phyloP scores from a whole-genome alignment of 23 tunicate genomes.

The Styela plicata region DNA sequence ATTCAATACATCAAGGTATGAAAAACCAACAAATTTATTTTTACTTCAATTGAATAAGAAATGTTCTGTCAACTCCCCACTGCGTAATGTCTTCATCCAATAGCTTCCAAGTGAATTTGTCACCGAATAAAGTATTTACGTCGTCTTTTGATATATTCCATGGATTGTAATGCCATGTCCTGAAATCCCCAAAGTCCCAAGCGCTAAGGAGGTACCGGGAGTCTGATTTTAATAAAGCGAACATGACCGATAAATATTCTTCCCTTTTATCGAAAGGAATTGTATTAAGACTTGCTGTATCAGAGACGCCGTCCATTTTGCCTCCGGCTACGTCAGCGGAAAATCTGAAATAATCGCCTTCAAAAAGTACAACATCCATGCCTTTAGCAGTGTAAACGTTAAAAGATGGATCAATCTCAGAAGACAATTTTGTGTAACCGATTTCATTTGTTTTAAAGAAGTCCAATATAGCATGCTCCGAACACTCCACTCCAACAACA shows the following conservation, averaged over 20 bases:
- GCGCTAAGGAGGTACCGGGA: neutral
- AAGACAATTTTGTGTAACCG: neutral
- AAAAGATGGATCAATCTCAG: neutral
- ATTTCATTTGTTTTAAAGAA: neutral
- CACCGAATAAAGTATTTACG: neutral
- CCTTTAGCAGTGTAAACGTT: neutral
- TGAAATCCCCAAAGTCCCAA: neutral
- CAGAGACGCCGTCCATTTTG: neutral
- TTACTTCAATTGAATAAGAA: neutral
- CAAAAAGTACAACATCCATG: neutral
- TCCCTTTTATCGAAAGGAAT: neutral
- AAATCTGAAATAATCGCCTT: neutral
- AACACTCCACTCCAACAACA: neutral
- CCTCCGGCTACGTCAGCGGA: neutral
- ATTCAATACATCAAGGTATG: too few species aligned
- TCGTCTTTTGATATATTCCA: neutral
- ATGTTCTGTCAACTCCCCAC: neutral
- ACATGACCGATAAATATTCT: neutral
- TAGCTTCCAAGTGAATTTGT: neutral
- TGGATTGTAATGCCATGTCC: neutral
- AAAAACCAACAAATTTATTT: too few species aligned
- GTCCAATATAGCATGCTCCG: neutral
- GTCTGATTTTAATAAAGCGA: neutral
- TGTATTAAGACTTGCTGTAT: neutral
- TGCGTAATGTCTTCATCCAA: neutral